phyloP scores from a whole-genome alignment of 2,888 invertebrate species.

The Eretmocerus hayati region DNA sequence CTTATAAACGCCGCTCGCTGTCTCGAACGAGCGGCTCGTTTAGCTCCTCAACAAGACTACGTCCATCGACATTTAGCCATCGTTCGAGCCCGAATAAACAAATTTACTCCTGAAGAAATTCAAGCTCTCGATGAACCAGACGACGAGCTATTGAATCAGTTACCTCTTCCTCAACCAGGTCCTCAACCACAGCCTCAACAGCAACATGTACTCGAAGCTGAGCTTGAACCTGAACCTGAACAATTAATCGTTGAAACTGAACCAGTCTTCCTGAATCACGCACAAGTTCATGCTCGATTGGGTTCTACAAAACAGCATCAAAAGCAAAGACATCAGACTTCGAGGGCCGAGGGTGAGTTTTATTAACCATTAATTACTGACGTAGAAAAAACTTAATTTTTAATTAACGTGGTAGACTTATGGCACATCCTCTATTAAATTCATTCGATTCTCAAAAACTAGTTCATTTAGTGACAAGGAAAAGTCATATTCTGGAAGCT shows the following conservation, averaged over 20 bases:
- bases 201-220: not conserved
- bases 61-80: constrained; percentile 84
- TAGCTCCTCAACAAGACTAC: constrained; percentile 88
- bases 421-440: too few species aligned
- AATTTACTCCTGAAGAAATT: constrained; percentile 39
- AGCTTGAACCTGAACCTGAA: constrained; percentile 16
- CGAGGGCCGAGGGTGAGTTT: too few species aligned
- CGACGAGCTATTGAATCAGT: too few species aligned
- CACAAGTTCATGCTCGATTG: constrained; percentile 36
- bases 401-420: too few species aligned
- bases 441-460: too few species aligned
- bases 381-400: too few species aligned
- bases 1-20: constrained; percentile 80
- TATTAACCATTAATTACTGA: too few species aligned
- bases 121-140: constrained; percentile 17
- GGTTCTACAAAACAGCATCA: too few species aligned
- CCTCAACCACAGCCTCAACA: constrained; percentile 1
- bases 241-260: constrained; percentile 31
- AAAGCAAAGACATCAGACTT: too few species aligned
- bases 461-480: too few species aligned
- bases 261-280: constrained; percentile 34
- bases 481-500: too few species aligned
- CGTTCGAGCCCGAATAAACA: constrained; percentile 63
- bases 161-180: constrained; percentile 40
- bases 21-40: constrained; percentile 67